Conservation (phyloP, 2,797 vertebrate species). For the Sebastes flavidus region DNA sequence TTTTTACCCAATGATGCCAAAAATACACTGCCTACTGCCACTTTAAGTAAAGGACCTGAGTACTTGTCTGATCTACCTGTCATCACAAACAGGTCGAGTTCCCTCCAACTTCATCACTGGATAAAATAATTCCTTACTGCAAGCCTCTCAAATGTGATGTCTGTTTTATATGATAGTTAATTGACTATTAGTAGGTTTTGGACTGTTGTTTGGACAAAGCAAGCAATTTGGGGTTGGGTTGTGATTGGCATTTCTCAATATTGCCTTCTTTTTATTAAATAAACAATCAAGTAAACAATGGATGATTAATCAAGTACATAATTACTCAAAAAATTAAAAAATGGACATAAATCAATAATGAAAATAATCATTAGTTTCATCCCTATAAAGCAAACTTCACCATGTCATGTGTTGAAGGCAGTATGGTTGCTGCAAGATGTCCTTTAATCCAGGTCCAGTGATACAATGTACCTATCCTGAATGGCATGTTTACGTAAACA, state of each 20-base stretch:
- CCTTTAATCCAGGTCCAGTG: neutral
- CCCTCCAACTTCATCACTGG: no score
- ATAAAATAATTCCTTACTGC: no score
- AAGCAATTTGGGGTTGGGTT: no score
- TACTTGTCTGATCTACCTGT: no score
- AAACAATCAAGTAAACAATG: neutral
- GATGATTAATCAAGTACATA: neutral
- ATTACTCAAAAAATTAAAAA: neutral
- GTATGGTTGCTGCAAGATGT: neutral
- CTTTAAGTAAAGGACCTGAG: no score
- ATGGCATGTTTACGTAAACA: constrained; percentile 33
- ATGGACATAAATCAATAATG: neutral
- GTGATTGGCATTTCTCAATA: no score
- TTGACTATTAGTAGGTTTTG: neutral
- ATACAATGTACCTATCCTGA: neutral
- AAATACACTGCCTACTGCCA: no score
- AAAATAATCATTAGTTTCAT: neutral
- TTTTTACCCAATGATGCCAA: fast-evolving
- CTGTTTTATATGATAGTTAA: neutral
- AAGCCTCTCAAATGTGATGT: no score
- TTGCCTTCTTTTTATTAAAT: neutral
- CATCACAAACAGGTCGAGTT: no score
- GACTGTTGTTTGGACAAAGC: neutral
- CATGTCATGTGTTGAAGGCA: neutral
- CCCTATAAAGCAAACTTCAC: neutral